A percentile compares a stretch with the other conserved stretches of the same genome.
phyloP scores from a whole-genome alignment of 2,797 vertebrate genomes.

The Nothura maculosa region DNA sequence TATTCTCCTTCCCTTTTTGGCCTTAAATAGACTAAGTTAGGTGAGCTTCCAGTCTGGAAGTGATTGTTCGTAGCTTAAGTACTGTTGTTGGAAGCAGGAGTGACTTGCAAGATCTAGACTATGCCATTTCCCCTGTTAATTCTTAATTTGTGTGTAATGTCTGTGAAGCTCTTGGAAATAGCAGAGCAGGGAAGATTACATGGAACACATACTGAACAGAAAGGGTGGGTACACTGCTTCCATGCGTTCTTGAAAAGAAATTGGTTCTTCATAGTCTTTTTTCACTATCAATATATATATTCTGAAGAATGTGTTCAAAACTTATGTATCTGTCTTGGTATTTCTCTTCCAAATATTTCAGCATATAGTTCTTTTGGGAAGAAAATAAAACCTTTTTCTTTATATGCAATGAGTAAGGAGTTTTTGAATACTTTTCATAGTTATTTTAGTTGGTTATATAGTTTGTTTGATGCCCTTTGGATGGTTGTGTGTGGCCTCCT shows the following conservation, averaged over 20 bases:
- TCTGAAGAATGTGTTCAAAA: neutral
- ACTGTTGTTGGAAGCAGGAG: neutral
- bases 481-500: neutral
- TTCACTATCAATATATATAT: neutral
- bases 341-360: neutral
- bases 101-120: neutral
- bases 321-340: neutral
- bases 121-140: neutral
- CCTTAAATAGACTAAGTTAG: conserved; percentile 8
- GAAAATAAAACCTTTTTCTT: neutral
- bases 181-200: neutral
- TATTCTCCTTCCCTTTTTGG: neutral
- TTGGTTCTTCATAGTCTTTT: neutral
- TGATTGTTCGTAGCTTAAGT: neutral
- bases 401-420: neutral
- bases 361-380: neutral
- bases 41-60: neutral
- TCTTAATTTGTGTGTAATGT: neutral
- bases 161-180: neutral
- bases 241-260: neutral
- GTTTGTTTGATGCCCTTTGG: neutral
- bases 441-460: neutral
- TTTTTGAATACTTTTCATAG: neutral
- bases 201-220: neutral
- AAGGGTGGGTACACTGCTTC: rapidly evolving